These are phyloP conservation scores for Glaucomys volans DNA, from an alignment of 2,113 vertebrate genomes.

Conservation along the genomic window DNA sequence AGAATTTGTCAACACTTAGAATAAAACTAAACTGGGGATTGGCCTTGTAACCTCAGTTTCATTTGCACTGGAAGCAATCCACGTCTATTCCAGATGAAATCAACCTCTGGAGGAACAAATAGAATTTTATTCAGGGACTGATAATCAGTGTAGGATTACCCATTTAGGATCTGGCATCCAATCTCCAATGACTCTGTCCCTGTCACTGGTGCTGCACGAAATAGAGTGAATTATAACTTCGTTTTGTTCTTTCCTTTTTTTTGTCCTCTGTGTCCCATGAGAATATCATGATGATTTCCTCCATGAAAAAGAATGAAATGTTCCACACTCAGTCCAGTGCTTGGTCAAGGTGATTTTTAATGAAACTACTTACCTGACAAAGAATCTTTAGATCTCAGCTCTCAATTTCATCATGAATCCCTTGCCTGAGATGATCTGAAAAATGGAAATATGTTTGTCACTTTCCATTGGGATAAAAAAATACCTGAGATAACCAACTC, in stretches of 20 bases:
- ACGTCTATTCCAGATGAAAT: background rate
- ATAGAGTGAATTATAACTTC: background rate
- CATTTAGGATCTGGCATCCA: background rate
- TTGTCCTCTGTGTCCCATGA: background rate
- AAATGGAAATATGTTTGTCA: background rate
- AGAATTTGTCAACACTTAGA: background rate
- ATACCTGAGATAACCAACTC: background rate
- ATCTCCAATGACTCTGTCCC: background rate
- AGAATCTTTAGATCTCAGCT: background rate
- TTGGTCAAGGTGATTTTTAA: slow-evolving; percentile 12
- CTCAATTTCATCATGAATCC: slow-evolving; percentile 19
- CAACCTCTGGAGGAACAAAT: background rate
- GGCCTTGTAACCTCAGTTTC: background rate
- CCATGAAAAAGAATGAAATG: background rate
- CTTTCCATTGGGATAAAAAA: background rate
- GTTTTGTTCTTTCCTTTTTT: background rate
- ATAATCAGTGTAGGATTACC: background rate
- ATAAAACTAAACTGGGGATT: background rate
- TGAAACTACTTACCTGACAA: background rate
- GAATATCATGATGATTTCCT: background rate
- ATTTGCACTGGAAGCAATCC: background rate
- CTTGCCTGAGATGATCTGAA: background rate
- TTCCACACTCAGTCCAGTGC: background rate
- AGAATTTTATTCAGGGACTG: background rate
- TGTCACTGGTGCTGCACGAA: background rate